Conservation (phyloP, 2,797 vertebrate genomes). For the Esox masquinongy region DNA sequence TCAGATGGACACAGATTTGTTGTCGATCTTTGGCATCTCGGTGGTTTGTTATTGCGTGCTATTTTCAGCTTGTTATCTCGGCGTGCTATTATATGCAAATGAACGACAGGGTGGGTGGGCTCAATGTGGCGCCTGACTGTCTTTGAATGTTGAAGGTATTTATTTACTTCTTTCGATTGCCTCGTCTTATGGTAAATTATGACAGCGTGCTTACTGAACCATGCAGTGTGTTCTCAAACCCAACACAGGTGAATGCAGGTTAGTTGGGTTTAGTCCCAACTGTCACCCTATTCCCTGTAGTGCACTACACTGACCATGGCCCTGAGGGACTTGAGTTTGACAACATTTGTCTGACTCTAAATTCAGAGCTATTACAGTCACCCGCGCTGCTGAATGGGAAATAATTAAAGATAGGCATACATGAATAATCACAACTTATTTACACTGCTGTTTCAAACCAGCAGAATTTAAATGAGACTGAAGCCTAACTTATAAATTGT, state of each 20-base stretch:
- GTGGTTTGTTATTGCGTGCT: not conserved
- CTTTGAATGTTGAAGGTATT: not conserved
- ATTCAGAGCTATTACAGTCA: slow-evolving; percentile 34
- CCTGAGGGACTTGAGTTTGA: not conserved
- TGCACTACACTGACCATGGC: not conserved
- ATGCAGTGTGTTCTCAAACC: not conserved
- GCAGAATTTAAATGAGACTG: slow-evolving; percentile 59
- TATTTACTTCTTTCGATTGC: not conserved
- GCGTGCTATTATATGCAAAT: not conserved
- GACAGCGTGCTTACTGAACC: not conserved
- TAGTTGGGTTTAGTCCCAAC: not conserved
- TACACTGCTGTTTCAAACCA: slow-evolving; percentile 38
- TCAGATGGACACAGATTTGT: not conserved
- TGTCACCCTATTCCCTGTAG: not conserved
- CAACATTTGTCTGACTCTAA: slow-evolving; percentile 4
- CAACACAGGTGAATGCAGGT: not conserved
- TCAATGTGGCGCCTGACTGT: not conserved
- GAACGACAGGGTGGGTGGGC: not conserved
- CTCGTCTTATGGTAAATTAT: not conserved
- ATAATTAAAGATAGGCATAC: slow-evolving; percentile 57
- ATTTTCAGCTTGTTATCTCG: not conserved
- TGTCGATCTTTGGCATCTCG: not conserved
- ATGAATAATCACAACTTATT: slow-evolving; percentile 55
- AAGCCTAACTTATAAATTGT: slow-evolving; percentile 52
- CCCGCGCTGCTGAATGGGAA: slow-evolving; percentile 41